A percentile compares a stretch with the other conserved stretches of the same genome.
Evolutionary conservation across 2,113 vertebrate genomes (phyloP).

Genomic region (Lycaon pictus): DNA sequence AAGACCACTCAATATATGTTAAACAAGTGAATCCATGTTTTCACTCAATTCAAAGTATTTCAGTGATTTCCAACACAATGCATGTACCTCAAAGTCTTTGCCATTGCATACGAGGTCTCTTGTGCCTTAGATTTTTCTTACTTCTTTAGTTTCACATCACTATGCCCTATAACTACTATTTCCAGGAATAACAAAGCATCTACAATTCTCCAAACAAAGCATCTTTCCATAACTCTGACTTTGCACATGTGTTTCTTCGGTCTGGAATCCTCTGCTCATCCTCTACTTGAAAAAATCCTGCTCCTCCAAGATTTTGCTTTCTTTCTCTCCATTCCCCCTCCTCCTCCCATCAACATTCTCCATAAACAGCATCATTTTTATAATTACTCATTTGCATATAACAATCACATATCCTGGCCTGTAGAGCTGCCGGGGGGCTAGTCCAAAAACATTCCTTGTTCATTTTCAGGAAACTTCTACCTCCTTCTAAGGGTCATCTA

Average conservation of each 20-base stretch:
- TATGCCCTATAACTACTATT: background rate
- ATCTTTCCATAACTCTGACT: background rate
- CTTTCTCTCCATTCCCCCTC: background rate
- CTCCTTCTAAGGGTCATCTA: background rate
- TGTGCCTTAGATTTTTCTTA: background rate
- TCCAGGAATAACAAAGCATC: background rate
- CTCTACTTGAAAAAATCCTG: background rate
- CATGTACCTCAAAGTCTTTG: background rate
- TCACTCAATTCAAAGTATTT: background rate
- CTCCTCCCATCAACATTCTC: background rate
- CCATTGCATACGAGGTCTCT: background rate
- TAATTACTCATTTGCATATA: background rate
- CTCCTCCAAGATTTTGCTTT: background rate
- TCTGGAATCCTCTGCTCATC: background rate
- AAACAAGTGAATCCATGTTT: background rate
- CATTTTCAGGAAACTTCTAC: background rate
- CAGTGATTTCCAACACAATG: background rate
- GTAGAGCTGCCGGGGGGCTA: background rate
- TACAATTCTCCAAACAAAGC: background rate
- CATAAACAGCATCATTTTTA: background rate
- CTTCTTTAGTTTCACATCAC: background rate
- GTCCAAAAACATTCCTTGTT: background rate
- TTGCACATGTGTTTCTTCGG: background rate
- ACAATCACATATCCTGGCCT: background rate
- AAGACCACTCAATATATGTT: background rate